Conservation (phyloP, 2,797 vertebrate genomes). For the Brachyalestes nurse region DNA sequence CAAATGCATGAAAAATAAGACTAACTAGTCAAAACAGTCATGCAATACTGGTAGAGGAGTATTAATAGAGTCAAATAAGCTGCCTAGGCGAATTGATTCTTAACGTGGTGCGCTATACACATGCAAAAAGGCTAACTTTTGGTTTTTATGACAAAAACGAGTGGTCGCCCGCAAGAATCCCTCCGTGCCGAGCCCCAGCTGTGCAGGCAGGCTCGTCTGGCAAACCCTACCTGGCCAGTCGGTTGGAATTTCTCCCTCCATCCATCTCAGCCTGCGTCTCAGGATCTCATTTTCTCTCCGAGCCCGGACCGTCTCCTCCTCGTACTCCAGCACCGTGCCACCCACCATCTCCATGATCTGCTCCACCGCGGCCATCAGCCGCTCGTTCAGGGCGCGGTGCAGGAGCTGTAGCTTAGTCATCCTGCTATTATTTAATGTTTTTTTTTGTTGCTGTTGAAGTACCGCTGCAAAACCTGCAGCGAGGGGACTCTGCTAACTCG, state of each 20-base stretch:
- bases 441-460: background rate
- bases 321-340: conserved; percentile 64
- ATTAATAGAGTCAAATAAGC: background rate
- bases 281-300: conserved; percentile 62
- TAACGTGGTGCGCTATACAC: too few species aligned
- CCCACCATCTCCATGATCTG: conserved; percentile 66
- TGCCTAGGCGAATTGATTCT: too few species aligned
- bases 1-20: background rate
- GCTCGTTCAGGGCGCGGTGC: conserved; percentile 61
- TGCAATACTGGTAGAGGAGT: background rate
- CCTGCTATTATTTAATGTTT: background rate
- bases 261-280: conserved; percentile 57
- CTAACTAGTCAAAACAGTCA: too few species aligned
- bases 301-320: conserved; percentile 59
- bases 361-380: conserved; percentile 63
- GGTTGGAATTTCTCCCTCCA: conserved; percentile 42
- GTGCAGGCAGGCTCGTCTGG: background rate
- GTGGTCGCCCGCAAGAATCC: too few species aligned
- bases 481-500: background rate
- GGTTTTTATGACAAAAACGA: too few species aligned
- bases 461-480: background rate
- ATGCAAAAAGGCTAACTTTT: too few species aligned
- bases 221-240: conserved; percentile 56
- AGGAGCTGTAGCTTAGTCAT: conserved; percentile 65
- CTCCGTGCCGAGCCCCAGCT: background rate